A percentile compares a stretch with the other conserved stretches of the same genome.
phyloP scores from a whole-genome alignment of 2,888 invertebrate genomes.

The Acanthosepion esculentum region DNA sequence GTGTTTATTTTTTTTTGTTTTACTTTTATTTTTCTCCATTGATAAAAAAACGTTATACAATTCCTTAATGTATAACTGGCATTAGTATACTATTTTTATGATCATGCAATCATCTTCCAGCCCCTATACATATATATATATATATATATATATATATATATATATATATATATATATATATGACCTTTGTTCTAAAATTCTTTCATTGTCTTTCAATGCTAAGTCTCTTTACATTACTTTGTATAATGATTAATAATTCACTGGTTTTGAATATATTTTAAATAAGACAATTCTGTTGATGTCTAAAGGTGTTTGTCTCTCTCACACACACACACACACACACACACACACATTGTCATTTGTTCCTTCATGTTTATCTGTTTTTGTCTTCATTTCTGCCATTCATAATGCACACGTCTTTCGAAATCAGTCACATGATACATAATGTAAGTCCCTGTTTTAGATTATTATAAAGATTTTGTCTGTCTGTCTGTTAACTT shows the following conservation, averaged over 20 bases:
- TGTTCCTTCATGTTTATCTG: no score
- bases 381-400: neutral
- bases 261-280: neutral
- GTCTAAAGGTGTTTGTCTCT: neutral
- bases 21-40: no score
- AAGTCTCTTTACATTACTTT: neutral
- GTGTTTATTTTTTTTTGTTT: no score
- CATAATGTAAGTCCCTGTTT: slow-evolving; percentile 34
- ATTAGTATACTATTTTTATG: neutral
- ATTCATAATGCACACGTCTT: neutral
- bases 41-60: neutral
- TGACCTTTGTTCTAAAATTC: neutral
- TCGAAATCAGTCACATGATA: neutral
- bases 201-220: neutral
- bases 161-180: slow-evolving; percentile 25
- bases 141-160: slow-evolving; percentile 40
- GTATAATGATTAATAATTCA: neutral
- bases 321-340: no score
- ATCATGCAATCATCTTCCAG: neutral
- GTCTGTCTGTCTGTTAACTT: neutral
- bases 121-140: neutral
- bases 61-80: neutral
- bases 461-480: neutral
- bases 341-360: no score
- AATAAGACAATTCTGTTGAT: neutral